Evolutionary conservation across 2,888 invertebrate species (phyloP), one percentile per base, ranked within the genome.

Genomic region (Toxonevra muliebris): DNA sequence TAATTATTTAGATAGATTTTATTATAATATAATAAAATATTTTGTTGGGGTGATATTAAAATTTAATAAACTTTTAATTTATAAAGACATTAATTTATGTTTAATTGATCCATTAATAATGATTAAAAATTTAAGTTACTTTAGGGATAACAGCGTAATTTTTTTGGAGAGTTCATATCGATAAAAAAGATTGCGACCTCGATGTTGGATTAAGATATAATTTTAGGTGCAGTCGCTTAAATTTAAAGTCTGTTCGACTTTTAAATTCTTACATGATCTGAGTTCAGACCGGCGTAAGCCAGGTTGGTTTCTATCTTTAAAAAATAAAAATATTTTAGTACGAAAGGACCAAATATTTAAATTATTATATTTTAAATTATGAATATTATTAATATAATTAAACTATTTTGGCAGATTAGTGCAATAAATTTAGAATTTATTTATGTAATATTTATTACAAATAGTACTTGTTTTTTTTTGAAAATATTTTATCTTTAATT

Each of bases 231-330:
- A 92, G 89, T 85, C 86, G 87, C 88, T 90, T 87, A 87, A 87
- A 86, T 76, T 76, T 77, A 73, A 88, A 88, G 90, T 90, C 91
- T 92, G 91, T 92, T 92, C 91, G 91, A 91, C 91, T 88, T 89
- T 91, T 91, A 88, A 91, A 90, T 88, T 89, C 88, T 91, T 92
- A 92, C 92, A 91, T 92, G 92, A 93, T 92, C 91, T 92, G 92
- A 93, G 92, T 92, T 93, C 90, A 93, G 88, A 92, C 91, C 92
- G 92, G 91, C 87, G 90, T 90, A 80, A 93, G 90, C 91, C 92
- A 92, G 92, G 91, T 92, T 89, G 91, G 92, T 90, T 92, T 92
- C 90, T 92, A 92, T 92, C 90, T 90, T 89, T 89, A 88, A 85
- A 83, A 72, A 82, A 75, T 71, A 79, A 76, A 80, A 82, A 87